Evolutionary conservation across 2,113 vertebrate genomes (phyloP).

Genomic region (Pachyramphus minor): DNA sequence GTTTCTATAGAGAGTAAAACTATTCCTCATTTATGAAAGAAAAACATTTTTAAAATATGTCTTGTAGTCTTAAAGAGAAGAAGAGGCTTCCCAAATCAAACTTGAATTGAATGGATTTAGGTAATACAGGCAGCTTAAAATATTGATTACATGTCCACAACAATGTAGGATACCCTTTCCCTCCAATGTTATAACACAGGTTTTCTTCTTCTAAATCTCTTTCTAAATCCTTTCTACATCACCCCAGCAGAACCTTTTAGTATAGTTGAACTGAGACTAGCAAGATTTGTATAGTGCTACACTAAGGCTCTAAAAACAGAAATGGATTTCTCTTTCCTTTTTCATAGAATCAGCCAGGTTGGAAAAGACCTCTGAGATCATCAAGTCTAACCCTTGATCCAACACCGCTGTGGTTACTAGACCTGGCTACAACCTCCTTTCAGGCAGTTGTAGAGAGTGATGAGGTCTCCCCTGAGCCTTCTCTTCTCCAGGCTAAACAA

Average conservation of each 20-base stretch:
- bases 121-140: background rate
- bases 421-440: no score
- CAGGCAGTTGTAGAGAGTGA: no score
- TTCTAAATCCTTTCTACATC: background rate
- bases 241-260: background rate
- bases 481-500: no score
- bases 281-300: background rate
- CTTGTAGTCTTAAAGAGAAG: background rate
- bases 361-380: no score
- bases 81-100: background rate
- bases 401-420: no score
- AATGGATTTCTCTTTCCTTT: background rate
- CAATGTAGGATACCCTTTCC: background rate
- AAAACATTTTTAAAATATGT: background rate
- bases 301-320: background rate
- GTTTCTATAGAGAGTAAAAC: background rate
- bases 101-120: background rate
- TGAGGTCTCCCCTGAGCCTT: no score
- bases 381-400: no score
- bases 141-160: background rate
- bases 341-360: background rate
- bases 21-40: background rate
- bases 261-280: background rate
- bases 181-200: background rate
- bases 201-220: background rate